These are phyloP conservation scores for Brachionus calyciflorus DNA, from an alignment of 1,140 invertebrate genomes.

Conservation along the genomic window DNA sequence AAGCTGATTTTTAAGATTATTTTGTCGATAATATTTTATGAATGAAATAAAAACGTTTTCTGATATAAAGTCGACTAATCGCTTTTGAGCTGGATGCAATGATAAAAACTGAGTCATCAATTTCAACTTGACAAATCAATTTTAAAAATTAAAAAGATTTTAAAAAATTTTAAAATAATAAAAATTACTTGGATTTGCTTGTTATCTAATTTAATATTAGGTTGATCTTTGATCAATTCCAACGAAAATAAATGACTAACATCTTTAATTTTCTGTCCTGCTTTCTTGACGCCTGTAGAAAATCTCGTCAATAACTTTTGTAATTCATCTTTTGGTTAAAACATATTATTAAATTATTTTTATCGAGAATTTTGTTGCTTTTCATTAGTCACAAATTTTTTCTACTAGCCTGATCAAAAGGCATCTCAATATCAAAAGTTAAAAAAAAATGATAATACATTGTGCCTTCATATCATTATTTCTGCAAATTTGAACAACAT, in stretches of 20 bases:
- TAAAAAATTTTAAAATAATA: not conserved
- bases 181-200: slow-evolving; percentile 4
- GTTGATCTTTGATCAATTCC: slow-evolving; percentile 12
- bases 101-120: slow-evolving; percentile 22
- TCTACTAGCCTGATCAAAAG: too few relatives aligned
- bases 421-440: too few relatives aligned
- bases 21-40: slow-evolving; percentile 12
- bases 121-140: slow-evolving; percentile 15
- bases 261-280: slow-evolving; percentile 33
- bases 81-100: not conserved
- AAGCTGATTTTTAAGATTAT: not conserved
- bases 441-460: too few relatives aligned
- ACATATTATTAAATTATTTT: too few relatives aligned
- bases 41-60: slow-evolving; percentile 1
- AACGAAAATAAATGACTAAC: slow-evolving; percentile 11
- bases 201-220: not conserved
- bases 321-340: slow-evolving; percentile 42
- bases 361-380: too few relatives aligned
- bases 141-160: not conserved
- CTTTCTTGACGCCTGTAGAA: slow-evolving; percentile 33
- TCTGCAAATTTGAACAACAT: too few relatives aligned
- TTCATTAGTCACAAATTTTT: too few relatives aligned
- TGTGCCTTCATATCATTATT: too few relatives aligned
- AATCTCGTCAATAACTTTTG: slow-evolving; percentile 35
- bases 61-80: slow-evolving; percentile 20